These are phyloP conservation scores for Scolopax rusticola DNA, from an alignment of 2,797 vertebrate genomes.

Conservation along the genomic window DNA sequence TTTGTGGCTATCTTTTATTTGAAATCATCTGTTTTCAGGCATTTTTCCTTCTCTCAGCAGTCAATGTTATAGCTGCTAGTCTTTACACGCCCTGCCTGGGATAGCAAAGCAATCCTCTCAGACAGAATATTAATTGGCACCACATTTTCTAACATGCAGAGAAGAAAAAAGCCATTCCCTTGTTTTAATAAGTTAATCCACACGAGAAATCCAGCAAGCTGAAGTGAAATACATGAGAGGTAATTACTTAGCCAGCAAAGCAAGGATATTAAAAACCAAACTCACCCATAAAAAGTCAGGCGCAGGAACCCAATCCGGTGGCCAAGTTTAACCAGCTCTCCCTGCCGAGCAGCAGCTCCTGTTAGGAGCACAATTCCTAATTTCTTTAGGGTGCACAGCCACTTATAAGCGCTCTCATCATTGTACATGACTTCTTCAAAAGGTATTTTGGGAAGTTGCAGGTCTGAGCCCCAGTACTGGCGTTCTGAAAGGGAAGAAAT, in stretches of 20 bases:
- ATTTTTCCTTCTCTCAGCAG: background rate
- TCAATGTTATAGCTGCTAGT: background rate
- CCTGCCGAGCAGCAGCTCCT: conserved; percentile 84
- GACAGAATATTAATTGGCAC: background rate
- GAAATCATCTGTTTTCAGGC: background rate
- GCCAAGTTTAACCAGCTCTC: conserved; percentile 88
- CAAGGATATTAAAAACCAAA: background rate
- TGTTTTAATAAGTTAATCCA: background rate
- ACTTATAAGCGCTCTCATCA: conserved; percentile 86
- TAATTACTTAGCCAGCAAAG: background rate
- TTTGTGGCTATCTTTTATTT: background rate
- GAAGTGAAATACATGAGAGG: background rate
- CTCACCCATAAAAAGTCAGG: conserved; percentile 95
- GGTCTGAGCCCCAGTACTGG: conserved; percentile 87
- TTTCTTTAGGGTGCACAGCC: conserved; percentile 88
- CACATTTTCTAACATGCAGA: background rate
- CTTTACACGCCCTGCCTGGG: background rate
- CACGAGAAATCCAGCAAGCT: background rate
- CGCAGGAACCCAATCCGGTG: conserved; percentile 91
- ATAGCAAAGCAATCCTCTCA: background rate
- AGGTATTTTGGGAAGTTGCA: conserved; percentile 85
- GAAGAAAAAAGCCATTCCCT: background rate
- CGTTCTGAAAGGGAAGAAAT: conserved; percentile 78
- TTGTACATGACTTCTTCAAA: conserved; percentile 87
- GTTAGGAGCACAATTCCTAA: conserved; percentile 89